Conservation (phyloP, 2,113 vertebrate genomes). For the Oryzias curvinotus region DNA sequence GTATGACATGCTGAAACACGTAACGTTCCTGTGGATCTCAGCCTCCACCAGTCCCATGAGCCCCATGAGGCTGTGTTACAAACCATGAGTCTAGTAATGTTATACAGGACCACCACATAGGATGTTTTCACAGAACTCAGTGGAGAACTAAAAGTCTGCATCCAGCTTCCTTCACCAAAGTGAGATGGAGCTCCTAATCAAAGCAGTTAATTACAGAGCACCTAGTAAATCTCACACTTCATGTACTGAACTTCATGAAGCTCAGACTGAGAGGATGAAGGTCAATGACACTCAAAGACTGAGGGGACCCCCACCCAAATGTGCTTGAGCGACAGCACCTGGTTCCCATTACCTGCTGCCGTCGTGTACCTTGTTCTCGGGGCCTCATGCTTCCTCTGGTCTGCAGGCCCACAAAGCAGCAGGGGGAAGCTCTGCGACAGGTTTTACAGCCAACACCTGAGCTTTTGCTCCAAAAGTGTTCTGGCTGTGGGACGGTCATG, state of each 20-base stretch:
- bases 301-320: background rate
- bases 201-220: conserved; percentile 44
- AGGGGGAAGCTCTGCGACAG: conserved; percentile 32
- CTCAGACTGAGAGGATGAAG: conserved; percentile 23
- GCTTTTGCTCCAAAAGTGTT: conserved; percentile 26
- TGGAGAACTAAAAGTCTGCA: too few species aligned
- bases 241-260: conserved; percentile 25
- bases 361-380: conserved; percentile 26
- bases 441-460: conserved; percentile 64
- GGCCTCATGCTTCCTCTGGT: conserved; percentile 24
- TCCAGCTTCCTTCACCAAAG: too few species aligned
- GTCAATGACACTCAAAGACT: too few species aligned
- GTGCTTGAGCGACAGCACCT: conserved; percentile 50
- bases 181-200: conserved; percentile 25
- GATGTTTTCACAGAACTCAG: too few species aligned
- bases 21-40: too few species aligned
- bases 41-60: too few species aligned
- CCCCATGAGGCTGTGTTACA: too few species aligned
- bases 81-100: too few species aligned
- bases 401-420: conserved; percentile 54
- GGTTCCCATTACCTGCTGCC: conserved; percentile 49
- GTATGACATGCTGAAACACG: too few species aligned
- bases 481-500: background rate
- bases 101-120: too few species aligned
- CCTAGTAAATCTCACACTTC: conserved; percentile 57